These are phyloP conservation scores for Cryptocephalus primarius DNA, from an alignment of 2,888 invertebrate genomes.

Conservation along the genomic window DNA sequence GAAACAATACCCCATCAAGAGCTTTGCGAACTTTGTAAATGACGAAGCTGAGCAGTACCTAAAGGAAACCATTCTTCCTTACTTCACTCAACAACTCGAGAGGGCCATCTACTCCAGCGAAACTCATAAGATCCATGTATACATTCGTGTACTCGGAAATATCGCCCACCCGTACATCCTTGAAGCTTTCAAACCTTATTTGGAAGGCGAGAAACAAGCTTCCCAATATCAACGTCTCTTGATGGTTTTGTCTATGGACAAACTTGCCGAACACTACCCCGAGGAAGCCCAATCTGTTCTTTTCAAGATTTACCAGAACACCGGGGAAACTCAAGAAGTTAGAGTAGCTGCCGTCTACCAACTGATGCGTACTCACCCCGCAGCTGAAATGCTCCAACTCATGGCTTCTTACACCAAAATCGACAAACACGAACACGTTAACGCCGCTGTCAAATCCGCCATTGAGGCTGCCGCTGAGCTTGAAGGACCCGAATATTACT, in stretches of 20 bases:
- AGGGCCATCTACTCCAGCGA: conserved; percentile 44
- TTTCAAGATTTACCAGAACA: conserved; percentile 56
- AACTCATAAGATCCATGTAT: conserved; percentile 46
- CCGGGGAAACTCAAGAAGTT: conserved; percentile 52
- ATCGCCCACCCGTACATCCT: conserved; percentile 52
- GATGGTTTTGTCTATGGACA: conserved; percentile 49
- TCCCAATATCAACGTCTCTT: conserved; percentile 52
- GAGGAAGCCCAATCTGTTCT: conserved; percentile 45
- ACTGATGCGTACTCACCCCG: conserved; percentile 50
- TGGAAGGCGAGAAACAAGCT: conserved; percentile 47
- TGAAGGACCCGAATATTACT: conserved; percentile 16
- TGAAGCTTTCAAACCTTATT: conserved; percentile 51
- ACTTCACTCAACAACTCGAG: conserved; percentile 43
- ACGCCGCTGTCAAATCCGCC: conserved; percentile 49
- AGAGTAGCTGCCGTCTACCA: conserved; percentile 52
- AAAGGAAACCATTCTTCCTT: conserved; percentile 47
- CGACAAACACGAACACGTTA: conserved; percentile 53
- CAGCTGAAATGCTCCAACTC: conserved; percentile 51
- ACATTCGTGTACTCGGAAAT: conserved; percentile 54
- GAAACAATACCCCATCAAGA: conserved; percentile 53
- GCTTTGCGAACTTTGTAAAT: conserved; percentile 49
- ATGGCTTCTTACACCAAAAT: conserved; percentile 59
- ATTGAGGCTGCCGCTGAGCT: conserved; percentile 47
- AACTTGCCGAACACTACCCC: conserved; percentile 43
- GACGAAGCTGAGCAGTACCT: conserved; percentile 41